Evolutionary conservation across 2,113 vertebrate species (phyloP).

Genomic region (Circaetus gallicus): DNA sequence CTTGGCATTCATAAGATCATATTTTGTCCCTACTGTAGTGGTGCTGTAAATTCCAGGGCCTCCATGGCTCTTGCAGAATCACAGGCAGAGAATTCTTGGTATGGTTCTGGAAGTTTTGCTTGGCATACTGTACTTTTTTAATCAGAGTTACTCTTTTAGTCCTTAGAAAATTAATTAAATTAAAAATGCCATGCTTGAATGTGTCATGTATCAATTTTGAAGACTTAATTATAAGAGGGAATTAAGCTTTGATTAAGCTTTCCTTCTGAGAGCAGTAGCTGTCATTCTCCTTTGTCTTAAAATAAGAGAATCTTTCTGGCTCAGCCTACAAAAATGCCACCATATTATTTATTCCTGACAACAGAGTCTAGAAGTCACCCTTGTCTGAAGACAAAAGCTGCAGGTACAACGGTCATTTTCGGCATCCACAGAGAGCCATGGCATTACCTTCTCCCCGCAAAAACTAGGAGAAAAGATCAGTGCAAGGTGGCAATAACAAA

Average conservation of each 20-base stretch:
- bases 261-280: constrained; percentile 38
- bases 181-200: constrained; percentile 36
- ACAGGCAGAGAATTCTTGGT: not conserved
- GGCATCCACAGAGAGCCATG: not conserved
- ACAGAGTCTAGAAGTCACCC: not conserved
- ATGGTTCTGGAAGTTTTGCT: not conserved
- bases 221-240: constrained; percentile 56
- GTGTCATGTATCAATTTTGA: constrained; percentile 51
- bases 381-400: not conserved
- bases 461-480: not conserved
- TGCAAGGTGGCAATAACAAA: not conserved
- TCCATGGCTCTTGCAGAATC: not conserved
- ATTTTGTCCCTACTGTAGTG: fast-evolving
- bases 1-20: not conserved
- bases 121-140: not conserved
- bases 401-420: not conserved
- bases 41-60: not conserved
- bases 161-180: constrained; percentile 55
- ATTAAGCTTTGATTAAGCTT: constrained; percentile 59
- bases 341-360: not conserved
- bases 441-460: not conserved
- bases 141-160: not conserved
- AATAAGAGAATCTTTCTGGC: not conserved
- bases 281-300: constrained; percentile 27
- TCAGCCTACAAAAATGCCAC: not conserved